Evolutionary conservation across 2,113 vertebrate species (phyloP), one percentile per base, ranked within the genome.

Genomic region (Ondatra zibethicus): DNA sequence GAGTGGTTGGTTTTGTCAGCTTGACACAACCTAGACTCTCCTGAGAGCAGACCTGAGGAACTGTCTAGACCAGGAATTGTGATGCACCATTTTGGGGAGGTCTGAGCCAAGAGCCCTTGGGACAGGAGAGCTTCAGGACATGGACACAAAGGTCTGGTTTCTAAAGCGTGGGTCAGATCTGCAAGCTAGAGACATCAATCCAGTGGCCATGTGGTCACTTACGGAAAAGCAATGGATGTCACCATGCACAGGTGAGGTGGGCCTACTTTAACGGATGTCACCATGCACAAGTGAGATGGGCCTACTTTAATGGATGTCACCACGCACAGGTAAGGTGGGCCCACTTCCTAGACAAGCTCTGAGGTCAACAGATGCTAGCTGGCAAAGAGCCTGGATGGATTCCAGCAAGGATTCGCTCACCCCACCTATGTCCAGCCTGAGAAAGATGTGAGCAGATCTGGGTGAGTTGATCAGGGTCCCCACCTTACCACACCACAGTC

Each of bases 11-110:
- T 31, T 86, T 86, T 66, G 39, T 65, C 39, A 66, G 11, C 9
- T 66, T 45, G 29, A 5, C 63, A 86, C 16, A 33, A 11, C 39
- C 39, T 65, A 65, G 61, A 45, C 5, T 65, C 39, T 33, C 12
- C 39, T 5, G 61, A 86, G 82, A 2, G 45, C 14, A 47, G 39
- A 65, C 0, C 10, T 86, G 82, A 65, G 81, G n/a, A 61, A 31
- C 17, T 42, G n/a, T 42, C n/a, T 84, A 42, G 16, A 11, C 2
- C 23, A 86, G 27, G n/a, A 31, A 19, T 13, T 33, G 55, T 31
- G n/a, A 42, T 0, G 0, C n/a, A 58, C 9, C 8, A 8, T 27
- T 13, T 13, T 10, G 9, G 29, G 25, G 58, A 47, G 23, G 1
- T 31, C 33, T 0, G 50, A 33, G 47, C 9, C 33, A 76, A 92